Evolutionary conservation across 2,888 invertebrate genomes (phyloP), one percentile per base, ranked within the genome.

Genomic region (Pollenia angustigena): DNA sequence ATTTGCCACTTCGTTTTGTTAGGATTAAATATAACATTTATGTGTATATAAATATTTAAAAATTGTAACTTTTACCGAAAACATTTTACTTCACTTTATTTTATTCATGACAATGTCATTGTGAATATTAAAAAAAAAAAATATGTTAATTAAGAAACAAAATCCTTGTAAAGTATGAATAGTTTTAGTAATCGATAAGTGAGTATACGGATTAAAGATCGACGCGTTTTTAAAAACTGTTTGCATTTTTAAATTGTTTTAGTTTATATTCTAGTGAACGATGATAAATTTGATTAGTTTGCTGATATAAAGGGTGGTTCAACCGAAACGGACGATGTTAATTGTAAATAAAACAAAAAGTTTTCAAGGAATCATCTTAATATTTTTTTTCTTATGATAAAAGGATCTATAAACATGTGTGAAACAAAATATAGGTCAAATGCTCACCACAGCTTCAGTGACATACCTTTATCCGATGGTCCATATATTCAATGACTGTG

Each of bases 181-280:
- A 12, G 12, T 46, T 46, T 23, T 46, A 44, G 64, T 46, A 64
- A 64, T 23, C 10, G 46, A 46, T 46, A 64, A 46, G 46, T 64
- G 46, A 46, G 18, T 46, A 46, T 64, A 14, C 7, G 64, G 46
- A 64, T 64, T 64, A 46, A 32, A 46, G 6, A 46, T 42, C 46
- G 46, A 64, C 12, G 46, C 16, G 14, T 46, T 46, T 64, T 64
- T 11, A 23, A 62, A n/a, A 42, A 12, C 18, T 46, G 18, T 64
- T 46, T 9, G 46, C 1, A 1, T 32, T 32, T 32, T 32, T 32
- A 32, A 32, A 7, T n/a, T 64, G 0, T 9, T 44, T 44, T 11
- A 32, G 32, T 44, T 42, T 44, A n/a, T 32, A 6, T 62, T 62
- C 2, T 16, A 12, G 44, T 42, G 0, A 46, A 64, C 12, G 14